Evolutionary conservation across 2,888 invertebrate genomes (phyloP).

Genomic region (Nasonia oneida): DNA sequence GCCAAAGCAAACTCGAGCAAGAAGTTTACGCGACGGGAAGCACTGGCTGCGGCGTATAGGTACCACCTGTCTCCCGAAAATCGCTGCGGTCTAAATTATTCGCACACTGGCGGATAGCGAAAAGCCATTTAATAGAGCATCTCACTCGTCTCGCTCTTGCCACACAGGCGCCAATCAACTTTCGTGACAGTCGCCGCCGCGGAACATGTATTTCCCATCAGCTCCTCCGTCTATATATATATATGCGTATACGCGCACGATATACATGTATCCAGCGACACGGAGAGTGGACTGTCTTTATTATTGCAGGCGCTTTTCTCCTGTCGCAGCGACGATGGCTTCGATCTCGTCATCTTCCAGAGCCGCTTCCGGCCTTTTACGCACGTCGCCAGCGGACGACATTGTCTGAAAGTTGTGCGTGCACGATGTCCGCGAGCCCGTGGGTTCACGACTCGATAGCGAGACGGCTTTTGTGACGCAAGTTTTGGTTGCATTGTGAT

Average conservation of each 20-base stretch:
- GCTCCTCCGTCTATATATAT: conserved; percentile 20
- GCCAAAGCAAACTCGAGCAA: not conserved
- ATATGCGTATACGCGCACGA: too few relatives aligned
- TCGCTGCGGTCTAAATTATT: conserved; percentile 62
- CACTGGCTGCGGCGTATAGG: not conserved
- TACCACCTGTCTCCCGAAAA: conserved; percentile 15
- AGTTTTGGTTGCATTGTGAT: not conserved
- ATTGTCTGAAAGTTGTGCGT: conserved; percentile 7
- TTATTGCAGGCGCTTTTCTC: conserved; percentile 43
- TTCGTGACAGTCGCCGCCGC: conserved; percentile 72
- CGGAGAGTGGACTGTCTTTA: conserved; percentile 38
- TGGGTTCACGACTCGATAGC: not conserved
- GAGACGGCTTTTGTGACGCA: not conserved
- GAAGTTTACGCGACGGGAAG: not conserved
- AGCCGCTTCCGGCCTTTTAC: not conserved
- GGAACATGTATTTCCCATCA: conserved; percentile 77
- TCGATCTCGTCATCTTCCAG: conserved; percentile 26
- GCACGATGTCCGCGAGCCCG: not conserved
- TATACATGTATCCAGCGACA: too few relatives aligned
- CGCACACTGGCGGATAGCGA: conserved; percentile 61
- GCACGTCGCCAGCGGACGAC: not conserved
- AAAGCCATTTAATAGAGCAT: conserved; percentile 71
- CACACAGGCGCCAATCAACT: conserved; percentile 73
- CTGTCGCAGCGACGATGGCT: conserved; percentile 8
- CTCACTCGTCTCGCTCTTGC: conserved; percentile 61